Base-by-base conservation (phyloP, 2,888 invertebrate genomes). In the Stratiomys singularior region DNA sequence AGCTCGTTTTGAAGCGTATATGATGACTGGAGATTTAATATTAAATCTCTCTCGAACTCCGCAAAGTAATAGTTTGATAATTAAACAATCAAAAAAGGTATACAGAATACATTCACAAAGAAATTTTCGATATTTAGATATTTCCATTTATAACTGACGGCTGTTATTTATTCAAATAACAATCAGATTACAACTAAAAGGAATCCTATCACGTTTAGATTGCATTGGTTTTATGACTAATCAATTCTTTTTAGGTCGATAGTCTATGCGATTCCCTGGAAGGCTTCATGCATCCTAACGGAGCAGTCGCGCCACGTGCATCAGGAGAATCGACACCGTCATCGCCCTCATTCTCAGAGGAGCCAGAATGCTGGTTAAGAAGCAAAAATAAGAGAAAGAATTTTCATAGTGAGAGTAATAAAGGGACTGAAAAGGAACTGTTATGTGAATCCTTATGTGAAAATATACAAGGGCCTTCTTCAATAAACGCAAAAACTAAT, bases 21-120 rank as follows among this genome's bases (percentile, higher is more conserved):
- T 97, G 93, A 98, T 98, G 98, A 98, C 98, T 37, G 98, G 98
- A 64, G 97, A 98, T 88, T 92, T 97, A 84, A 97, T 98, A 86
- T 91, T 98, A 82, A 97, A 97, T 88, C 91, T 97, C 82, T 96
- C 96, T 79, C 89, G 94, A 82, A 94, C 94, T 78, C 93, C 94
- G 81, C 92, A 92, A 84, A 90, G 90, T 82, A 89, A 89, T 81
- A 89, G 89, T 81, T 87, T 92, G 78, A 86, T 92, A 77, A 90
- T 91, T 76, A 90, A 84, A 47, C 87, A 87, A 80, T 84, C 85
- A 78, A 88, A 86, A 82, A 87, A 88, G 83, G 87, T 88, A 79
- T 72, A 9, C 52, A 15, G 37, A 13, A 52, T 7, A 23, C 21
- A 37, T 5, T 37, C 3, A 5, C 37, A n/a, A n/a, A n/a, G n/a